A percentile compares a stretch with the other conserved stretches of the same genome.
Evolutionary conservation across 2,113 vertebrate genomes (phyloP).

Genomic region (Zeus faber): DNA sequence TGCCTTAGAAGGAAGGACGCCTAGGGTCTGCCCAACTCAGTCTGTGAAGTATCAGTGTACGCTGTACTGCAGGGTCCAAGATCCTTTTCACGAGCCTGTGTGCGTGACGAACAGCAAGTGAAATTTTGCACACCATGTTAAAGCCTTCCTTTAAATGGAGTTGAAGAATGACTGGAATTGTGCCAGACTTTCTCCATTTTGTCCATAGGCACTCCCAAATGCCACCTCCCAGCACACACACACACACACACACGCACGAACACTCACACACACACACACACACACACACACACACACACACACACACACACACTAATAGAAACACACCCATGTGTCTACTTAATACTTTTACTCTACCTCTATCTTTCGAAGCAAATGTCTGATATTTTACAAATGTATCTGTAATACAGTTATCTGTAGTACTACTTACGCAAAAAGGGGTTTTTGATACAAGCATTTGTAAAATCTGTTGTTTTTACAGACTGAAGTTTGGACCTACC

Average conservation of each 20-base stretch:
- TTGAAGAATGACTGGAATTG: constrained; percentile 43
- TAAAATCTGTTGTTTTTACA: too few species aligned
- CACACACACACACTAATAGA: constrained; percentile 19
- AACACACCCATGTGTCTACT: not conserved
- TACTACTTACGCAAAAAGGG: too few species aligned
- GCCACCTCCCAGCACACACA: not conserved
- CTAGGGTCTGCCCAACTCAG: too few species aligned
- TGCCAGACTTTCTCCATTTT: constrained; percentile 25
- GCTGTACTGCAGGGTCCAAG: not conserved
- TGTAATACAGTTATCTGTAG: too few species aligned
- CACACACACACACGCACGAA: constrained; percentile 2
- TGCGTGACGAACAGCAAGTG: constrained; percentile 40
- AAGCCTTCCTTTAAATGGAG: constrained; percentile 34
- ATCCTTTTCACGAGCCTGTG: too few species aligned
- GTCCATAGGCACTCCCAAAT: constrained; percentile 7
- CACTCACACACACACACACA: constrained; percentile 14
- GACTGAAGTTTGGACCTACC: too few species aligned
- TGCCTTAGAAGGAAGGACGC: too few species aligned
- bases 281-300: constrained; percentile 9
- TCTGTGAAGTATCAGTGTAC: too few species aligned
- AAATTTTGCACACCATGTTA: constrained; percentile 31
- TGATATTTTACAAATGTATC: too few species aligned
- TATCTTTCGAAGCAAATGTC: too few species aligned
- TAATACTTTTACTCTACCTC: too few species aligned
- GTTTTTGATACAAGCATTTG: too few species aligned